Conservation (phyloP, 2,888 invertebrate species). For the Drosophila affinis region DNA sequence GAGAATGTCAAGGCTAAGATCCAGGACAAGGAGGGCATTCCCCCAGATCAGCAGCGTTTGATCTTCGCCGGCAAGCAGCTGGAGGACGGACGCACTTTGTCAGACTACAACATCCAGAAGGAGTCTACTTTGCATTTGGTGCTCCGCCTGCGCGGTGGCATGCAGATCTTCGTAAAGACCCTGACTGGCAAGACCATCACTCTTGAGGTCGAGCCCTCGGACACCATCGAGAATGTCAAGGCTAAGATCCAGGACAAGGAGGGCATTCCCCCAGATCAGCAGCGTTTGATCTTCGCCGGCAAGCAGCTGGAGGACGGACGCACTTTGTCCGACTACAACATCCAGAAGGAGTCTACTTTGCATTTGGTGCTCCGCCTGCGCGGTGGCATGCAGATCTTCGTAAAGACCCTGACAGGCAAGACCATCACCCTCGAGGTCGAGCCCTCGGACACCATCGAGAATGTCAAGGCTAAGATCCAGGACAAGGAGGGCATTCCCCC, state of each 20-base stretch:
- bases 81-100: slow-evolving; percentile 35
- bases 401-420: slow-evolving; percentile 33
- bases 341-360: slow-evolving; percentile 31
- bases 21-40: slow-evolving; percentile 41
- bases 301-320: slow-evolving; percentile 39
- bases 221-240: slow-evolving; percentile 36
- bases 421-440: slow-evolving; percentile 36
- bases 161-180: slow-evolving; percentile 38
- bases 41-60: slow-evolving; percentile 42
- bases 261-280: slow-evolving; percentile 36
- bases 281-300: slow-evolving; percentile 37
- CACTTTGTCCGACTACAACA: slow-evolving; percentile 35
- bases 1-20: slow-evolving; percentile 40
- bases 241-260: slow-evolving; percentile 41
- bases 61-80: slow-evolving; percentile 39
- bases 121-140: slow-evolving; percentile 37
- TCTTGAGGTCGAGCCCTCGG: slow-evolving; percentile 30
- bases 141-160: slow-evolving; percentile 33
- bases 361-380: slow-evolving; percentile 35
- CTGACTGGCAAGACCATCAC: slow-evolving; percentile 39
- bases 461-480: slow-evolving; percentile 39
- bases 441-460: slow-evolving; percentile 32
- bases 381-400: slow-evolving; percentile 37
- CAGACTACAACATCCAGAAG: slow-evolving; percentile 41
- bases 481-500: slow-evolving; percentile 38